Percentiles rank a stretch among this genome's conserved stretches.
phyloP scores from a whole-genome alignment of 1,140 invertebrate genomes.

The Meloidogyne floridensis region DNA sequence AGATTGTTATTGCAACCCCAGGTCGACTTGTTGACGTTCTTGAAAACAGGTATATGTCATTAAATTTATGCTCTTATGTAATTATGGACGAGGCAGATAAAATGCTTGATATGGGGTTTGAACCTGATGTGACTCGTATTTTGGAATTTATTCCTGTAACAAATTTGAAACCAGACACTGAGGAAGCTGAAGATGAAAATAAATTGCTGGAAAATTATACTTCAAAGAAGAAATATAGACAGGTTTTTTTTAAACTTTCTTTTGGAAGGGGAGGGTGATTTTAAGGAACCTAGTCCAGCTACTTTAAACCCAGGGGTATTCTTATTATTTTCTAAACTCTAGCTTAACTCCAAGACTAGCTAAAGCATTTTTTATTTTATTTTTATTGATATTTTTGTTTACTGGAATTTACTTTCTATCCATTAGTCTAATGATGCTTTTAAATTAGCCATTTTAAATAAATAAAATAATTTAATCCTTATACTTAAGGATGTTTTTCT shows the following conservation, averaged over 20 bases:
- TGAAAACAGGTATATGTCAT: slow-evolving; percentile 93
- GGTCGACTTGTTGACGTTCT: slow-evolving; percentile 98
- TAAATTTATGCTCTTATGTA: slow-evolving; percentile 83
- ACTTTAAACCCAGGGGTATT: no score
- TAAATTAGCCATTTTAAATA: no score
- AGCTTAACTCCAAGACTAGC: no score
- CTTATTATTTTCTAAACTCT: no score
- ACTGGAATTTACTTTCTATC: no score
- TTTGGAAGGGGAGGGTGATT: no score
- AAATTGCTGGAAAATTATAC: slow-evolving; percentile 86
- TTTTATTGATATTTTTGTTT: no score
- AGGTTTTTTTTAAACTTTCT: slow-evolving; percentile 69
- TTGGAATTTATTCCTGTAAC: slow-evolving; percentile 96
- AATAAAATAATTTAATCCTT: no score
- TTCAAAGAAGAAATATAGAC: slow-evolving; percentile 90
- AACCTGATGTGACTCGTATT: slow-evolving; percentile 95
- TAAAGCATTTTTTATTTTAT: no score
- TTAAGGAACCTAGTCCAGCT: no score
- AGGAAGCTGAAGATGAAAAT: slow-evolving; percentile 93
- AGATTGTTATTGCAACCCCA: slow-evolving; percentile 99
- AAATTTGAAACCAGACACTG: slow-evolving; percentile 96
- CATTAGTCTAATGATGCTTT: no score
- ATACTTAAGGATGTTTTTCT: no score
- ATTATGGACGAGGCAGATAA: slow-evolving; percentile 82
- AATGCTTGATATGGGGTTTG: slow-evolving; percentile 99